phyloP scores from a whole-genome alignment of 1,140 invertebrate species.

The Yoshiicerus persimilis region DNA sequence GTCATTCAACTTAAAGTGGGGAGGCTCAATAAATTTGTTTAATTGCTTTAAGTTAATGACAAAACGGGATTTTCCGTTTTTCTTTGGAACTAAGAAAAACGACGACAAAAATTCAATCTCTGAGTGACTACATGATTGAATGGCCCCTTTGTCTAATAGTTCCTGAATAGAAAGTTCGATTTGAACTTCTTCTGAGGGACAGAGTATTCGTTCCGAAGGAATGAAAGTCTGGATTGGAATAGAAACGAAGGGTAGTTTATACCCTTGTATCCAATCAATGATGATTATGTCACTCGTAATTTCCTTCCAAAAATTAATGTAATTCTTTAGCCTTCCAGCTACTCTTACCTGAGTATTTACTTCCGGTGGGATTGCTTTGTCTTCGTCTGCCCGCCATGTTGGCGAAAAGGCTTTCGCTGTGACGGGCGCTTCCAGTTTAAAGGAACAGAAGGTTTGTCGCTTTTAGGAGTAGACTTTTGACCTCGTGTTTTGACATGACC shows the following conservation, averaged over 20 bases:
- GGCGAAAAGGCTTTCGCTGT: neutral
- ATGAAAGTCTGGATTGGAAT: neutral
- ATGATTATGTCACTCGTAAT: no score
- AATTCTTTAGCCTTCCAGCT: no score
- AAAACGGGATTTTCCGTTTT: neutral
- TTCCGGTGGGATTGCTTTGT: neutral
- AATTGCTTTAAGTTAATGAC: neutral
- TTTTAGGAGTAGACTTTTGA: no score
- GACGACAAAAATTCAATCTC: neutral
- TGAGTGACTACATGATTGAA: neutral
- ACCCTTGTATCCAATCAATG: neutral
- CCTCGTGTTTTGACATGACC: neutral
- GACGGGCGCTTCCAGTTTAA: no score
- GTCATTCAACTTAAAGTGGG: conserved; percentile 5
- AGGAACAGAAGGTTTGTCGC: neutral
- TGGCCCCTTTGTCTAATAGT: neutral
- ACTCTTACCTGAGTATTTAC: no score
- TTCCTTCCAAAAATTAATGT: no score
- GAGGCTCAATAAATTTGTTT: neutral
- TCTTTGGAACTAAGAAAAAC: neutral
- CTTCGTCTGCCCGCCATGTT: neutral
- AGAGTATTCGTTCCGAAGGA: neutral
- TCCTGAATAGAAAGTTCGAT: neutral
- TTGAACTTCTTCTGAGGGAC: neutral
- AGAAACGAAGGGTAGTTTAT: neutral